These are phyloP conservation scores for Peucedramus taeniatus DNA, from an alignment of 2,113 vertebrate species.

Conservation along the genomic window DNA sequence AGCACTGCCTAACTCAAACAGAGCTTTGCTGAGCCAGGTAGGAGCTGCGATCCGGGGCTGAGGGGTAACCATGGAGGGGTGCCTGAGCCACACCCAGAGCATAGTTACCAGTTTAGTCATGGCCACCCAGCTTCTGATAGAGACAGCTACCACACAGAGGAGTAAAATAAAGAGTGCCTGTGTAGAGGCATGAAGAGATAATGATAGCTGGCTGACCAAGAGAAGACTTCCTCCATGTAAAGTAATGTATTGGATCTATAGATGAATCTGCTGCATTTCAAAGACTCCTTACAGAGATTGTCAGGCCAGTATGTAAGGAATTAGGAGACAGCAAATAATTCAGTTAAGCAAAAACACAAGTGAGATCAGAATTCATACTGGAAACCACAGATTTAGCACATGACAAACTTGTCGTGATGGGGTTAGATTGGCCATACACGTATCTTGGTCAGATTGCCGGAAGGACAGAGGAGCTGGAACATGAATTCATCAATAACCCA, in stretches of 20 bases:
- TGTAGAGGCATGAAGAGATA: not conserved
- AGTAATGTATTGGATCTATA: not conserved
- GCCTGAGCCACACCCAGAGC: not conserved
- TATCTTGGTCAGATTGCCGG: not conserved
- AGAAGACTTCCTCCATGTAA: not conserved
- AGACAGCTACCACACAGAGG: not conserved
- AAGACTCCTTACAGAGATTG: not conserved
- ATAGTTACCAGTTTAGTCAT: not conserved
- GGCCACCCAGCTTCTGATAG: not conserved
- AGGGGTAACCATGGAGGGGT: not conserved
- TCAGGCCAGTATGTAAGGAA: not conserved
- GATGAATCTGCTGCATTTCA: not conserved
- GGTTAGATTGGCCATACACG: not conserved
- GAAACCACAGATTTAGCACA: not conserved
- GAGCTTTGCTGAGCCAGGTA: not conserved
- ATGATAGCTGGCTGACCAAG: not conserved
- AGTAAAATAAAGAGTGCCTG: not conserved
- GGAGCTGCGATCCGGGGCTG: fast-evolving
- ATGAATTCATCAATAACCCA: not conserved
- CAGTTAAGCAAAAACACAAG: not conserved
- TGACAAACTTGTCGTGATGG: not conserved
- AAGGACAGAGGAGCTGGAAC: not conserved
- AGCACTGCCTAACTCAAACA: not conserved
- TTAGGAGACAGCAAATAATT: not conserved
- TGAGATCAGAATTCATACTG: not conserved